Evolutionary conservation across 2,113 vertebrate species (phyloP).

Genomic region (Pseudopodoces humilis): DNA sequence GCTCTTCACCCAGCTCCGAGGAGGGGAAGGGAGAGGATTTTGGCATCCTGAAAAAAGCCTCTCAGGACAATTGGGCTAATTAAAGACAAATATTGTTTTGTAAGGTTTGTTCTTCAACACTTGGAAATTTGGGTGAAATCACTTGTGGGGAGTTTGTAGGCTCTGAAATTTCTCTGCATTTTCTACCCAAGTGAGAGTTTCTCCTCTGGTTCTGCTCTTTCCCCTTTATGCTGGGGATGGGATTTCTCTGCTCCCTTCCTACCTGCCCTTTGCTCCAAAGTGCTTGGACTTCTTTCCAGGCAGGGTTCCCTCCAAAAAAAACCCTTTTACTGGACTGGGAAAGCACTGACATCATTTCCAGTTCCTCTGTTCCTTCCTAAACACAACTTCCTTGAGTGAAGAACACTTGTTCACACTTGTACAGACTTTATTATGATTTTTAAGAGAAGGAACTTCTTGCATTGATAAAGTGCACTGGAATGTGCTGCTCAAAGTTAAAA

Average conservation of each 20-base stretch:
- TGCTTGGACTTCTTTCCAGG: neutral
- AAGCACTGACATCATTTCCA: neutral
- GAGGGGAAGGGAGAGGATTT: neutral
- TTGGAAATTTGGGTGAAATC: neutral
- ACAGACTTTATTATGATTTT: neutral
- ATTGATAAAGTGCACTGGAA: neutral
- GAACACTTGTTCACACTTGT: neutral
- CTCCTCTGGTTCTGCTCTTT: neutral
- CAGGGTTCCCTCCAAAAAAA: neutral
- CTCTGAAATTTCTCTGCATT: neutral
- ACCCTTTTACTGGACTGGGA: neutral
- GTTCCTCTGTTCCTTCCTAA: neutral
- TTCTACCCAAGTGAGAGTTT: neutral
- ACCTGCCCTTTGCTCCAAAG: neutral
- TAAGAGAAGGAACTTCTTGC: neutral
- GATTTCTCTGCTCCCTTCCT: neutral
- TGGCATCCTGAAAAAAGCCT: neutral
- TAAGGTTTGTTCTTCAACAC: neutral
- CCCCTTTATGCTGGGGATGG: neutral
- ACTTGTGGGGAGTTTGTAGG: neutral
- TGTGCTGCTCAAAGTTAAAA: neutral
- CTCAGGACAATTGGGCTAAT: neutral
- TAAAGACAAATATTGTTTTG: neutral
- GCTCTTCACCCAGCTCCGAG: neutral
- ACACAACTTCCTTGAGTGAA: neutral